Conservation (phyloP, 2,113 vertebrate species). For the Rhynchomys soricoides region DNA sequence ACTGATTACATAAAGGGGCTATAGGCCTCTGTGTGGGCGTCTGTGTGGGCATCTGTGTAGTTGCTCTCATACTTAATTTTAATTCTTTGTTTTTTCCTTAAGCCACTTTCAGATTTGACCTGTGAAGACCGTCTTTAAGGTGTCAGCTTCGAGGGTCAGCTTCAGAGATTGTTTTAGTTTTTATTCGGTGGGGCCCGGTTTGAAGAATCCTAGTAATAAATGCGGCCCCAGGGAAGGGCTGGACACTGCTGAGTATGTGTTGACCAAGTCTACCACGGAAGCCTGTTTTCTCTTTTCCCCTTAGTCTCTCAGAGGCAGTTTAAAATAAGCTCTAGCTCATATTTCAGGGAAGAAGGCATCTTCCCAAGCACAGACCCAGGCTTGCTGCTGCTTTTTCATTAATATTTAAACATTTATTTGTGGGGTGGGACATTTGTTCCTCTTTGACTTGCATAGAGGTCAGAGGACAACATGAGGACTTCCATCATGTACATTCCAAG, state of each 20-base stretch:
- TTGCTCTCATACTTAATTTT: background rate
- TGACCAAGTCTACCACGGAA: background rate
- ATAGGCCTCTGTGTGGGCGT: background rate
- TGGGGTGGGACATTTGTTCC: background rate
- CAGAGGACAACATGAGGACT: background rate
- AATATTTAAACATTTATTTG: background rate
- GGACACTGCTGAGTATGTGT: background rate
- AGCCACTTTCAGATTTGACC: background rate
- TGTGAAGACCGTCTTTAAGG: background rate
- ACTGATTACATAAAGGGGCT: background rate
- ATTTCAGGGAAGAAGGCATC: background rate
- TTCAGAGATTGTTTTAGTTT: background rate
- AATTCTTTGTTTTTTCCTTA: background rate
- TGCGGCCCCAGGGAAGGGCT: background rate
- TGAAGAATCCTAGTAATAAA: background rate
- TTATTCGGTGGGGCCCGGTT: background rate
- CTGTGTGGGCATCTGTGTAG: background rate
- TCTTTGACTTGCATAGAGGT: background rate
- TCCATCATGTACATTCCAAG: background rate
- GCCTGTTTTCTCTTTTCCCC: background rate
- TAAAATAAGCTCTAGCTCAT: background rate
- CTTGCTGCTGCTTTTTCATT: background rate
- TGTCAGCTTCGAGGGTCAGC: background rate
- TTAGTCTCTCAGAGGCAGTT: background rate
- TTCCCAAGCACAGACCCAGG: background rate